Evolutionary conservation across 1,140 invertebrate species (phyloP), one percentile per base, ranked within the genome.

Genomic region (Cylas formicarius): DNA sequence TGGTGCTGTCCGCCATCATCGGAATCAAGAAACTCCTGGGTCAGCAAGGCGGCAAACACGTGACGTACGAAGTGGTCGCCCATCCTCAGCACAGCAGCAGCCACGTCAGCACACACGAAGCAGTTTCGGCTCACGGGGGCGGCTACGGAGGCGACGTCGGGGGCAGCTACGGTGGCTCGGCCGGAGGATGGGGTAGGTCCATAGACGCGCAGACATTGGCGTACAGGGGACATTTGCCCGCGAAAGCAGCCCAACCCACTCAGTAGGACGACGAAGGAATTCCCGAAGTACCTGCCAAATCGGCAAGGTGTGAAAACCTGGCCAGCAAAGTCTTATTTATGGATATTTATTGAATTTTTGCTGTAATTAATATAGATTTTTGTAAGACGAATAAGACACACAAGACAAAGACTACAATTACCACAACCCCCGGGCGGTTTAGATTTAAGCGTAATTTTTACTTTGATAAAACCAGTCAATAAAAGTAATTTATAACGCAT

Each of bases 41-140:
- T 6, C 64, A 67, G 69, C 75, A 38, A 72, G 77, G 61, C 14
- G 79, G 81, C 63, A 87, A 87, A 61, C 83, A 85, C 56, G 84
- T 87, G 38, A 88, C 85, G 1, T 88, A 88, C 62, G 85, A 88
- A 55, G 84, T 88, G 4, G 82, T 88, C 0, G 75, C 81, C 2
- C 84, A 87, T 60, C 82, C 83, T n/a, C 84, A 86, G 58, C 82
- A 85, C 62, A 72, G 75, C 36, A 71, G 73, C 56, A 77, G 75
- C 57, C 80, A 84, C 54, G 72, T 77, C 0, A 76, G 78, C 11
- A 74, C 74, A 22, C 76, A 78, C 55, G 78, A 80, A 52, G 47
- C 39, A 27, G 41, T 36, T 17, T 37, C 76, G 43, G 71, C 72
- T 11, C 74, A 76, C 45, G 73, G 72, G 24, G 68, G 72, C 6